These are phyloP conservation scores for Dicerorhinus sumatrensis DNA, from an alignment of 2,113 vertebrate genomes.

Conservation along the genomic window DNA sequence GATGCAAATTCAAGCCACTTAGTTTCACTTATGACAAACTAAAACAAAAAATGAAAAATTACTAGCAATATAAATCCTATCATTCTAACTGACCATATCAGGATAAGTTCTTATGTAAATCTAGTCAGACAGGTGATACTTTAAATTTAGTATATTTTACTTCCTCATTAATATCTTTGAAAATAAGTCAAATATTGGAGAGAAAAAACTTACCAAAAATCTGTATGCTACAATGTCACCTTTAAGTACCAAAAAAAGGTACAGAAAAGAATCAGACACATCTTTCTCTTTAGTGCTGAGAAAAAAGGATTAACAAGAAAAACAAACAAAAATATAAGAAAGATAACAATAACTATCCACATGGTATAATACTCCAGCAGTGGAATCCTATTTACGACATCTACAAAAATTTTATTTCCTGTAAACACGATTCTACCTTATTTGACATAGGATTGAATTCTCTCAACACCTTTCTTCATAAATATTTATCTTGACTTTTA, in stretches of 20 bases:
- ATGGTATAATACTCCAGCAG: not conserved
- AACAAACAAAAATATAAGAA: not conserved
- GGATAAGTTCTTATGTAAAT: not conserved
- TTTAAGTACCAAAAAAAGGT: not conserved
- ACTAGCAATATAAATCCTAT: not conserved
- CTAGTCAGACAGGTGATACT: not conserved
- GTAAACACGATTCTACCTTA: not conserved
- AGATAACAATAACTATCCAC: not conserved
- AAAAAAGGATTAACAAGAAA: not conserved
- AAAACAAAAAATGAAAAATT: not conserved
- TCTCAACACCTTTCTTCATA: not conserved
- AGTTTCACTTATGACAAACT: not conserved
- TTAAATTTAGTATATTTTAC: not conserved
- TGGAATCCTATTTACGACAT: not conserved
- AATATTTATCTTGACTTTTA: slow-evolving; percentile 6
- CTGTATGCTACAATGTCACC: not conserved
- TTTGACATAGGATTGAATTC: not conserved
- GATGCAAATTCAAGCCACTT: slow-evolving; percentile 25
- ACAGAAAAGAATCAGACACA: not conserved
- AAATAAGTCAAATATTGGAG: not conserved
- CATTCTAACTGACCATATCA: not conserved
- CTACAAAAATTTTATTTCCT: not conserved
- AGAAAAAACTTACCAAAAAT: not conserved
- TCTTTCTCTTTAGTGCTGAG: not conserved
- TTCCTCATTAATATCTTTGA: not conserved